Evolutionary conservation across 2,797 vertebrate species (phyloP).

Genomic region (Hephaestus fuliginosus): DNA sequence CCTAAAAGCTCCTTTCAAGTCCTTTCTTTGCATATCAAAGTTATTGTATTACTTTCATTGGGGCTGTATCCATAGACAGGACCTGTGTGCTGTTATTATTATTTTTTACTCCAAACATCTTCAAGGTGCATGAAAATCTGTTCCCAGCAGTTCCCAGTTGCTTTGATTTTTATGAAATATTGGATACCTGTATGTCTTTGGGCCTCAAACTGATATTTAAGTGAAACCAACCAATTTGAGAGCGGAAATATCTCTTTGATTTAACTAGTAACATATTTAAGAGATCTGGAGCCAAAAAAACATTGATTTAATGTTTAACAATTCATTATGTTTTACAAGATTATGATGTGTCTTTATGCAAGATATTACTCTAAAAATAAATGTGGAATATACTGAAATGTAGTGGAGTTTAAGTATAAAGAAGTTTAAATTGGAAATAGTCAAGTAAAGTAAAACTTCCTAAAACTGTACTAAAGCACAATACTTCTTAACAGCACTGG

Average conservation of each 20-base stretch:
- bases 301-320: not conserved
- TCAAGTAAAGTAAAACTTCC: not conserved
- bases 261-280: not conserved
- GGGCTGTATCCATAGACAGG: slow-evolving; percentile 17
- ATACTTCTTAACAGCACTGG: not conserved
- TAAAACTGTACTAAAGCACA: not conserved
- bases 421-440: not conserved
- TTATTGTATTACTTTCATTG: slow-evolving; percentile 43
- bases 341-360: not conserved
- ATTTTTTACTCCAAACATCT: slow-evolving; percentile 18
- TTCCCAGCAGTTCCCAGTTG: not conserved
- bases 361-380: not conserved
- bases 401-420: too few species aligned
- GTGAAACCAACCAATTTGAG: not conserved
- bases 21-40: slow-evolving; percentile 57
- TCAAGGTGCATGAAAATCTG: slow-evolving; percentile 20
- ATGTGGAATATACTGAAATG: not conserved
- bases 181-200: not conserved
- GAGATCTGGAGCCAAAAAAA: not conserved
- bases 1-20: slow-evolving; percentile 40
- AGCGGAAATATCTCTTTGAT: slow-evolving; percentile 10
- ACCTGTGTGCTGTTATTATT: slow-evolving; percentile 12
- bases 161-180: not conserved
- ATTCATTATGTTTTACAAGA: not conserved
- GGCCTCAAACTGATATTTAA: not conserved